These are phyloP conservation scores for Philaenus spumarius DNA, from an alignment of 1,140 invertebrate genomes.

Conservation along the genomic window DNA sequence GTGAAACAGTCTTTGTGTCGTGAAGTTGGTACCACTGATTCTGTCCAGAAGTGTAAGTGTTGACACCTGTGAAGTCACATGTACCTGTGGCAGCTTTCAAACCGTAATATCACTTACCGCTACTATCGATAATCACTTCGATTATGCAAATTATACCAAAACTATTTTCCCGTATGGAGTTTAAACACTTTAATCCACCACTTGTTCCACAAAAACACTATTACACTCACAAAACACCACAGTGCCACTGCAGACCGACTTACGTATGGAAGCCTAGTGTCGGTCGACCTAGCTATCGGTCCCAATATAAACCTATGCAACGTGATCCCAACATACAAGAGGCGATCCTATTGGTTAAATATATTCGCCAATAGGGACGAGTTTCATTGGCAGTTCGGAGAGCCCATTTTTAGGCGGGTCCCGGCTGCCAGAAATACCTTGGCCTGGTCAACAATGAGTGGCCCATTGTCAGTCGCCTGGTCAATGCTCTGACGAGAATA, in stretches of 20 bases:
- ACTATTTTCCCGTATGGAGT: neutral
- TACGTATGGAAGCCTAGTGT: constrained; percentile 91
- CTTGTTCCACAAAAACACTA: constrained; percentile 31
- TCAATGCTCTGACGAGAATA: neutral
- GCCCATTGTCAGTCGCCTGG: neutral
- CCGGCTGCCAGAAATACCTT: constrained; percentile 9
- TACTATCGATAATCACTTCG: neutral
- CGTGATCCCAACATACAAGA: constrained; percentile 60
- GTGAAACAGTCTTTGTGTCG: too few relatives aligned
- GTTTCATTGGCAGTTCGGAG: constrained; percentile 40
- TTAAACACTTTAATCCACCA: constrained; percentile 12
- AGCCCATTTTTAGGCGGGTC: constrained; percentile 57
- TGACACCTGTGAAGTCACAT: too few relatives aligned
- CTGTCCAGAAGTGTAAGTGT: too few relatives aligned
- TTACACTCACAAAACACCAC: constrained; percentile 20
- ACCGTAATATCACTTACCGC: neutral
- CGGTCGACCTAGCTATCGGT: constrained; percentile 54
- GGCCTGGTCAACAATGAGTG: constrained; percentile 1
- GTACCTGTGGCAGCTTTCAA: neutral
- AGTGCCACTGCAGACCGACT: constrained; percentile 45
- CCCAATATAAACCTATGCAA: constrained; percentile 81
- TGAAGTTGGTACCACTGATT: too few relatives aligned
- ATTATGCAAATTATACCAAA: constrained; percentile 6
- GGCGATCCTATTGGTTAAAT: constrained; percentile 41
- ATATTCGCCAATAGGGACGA: constrained; percentile 40